Evolutionary conservation across 2,797 vertebrate species (phyloP).

Genomic region (Pipistrellus kuhlii): DNA sequence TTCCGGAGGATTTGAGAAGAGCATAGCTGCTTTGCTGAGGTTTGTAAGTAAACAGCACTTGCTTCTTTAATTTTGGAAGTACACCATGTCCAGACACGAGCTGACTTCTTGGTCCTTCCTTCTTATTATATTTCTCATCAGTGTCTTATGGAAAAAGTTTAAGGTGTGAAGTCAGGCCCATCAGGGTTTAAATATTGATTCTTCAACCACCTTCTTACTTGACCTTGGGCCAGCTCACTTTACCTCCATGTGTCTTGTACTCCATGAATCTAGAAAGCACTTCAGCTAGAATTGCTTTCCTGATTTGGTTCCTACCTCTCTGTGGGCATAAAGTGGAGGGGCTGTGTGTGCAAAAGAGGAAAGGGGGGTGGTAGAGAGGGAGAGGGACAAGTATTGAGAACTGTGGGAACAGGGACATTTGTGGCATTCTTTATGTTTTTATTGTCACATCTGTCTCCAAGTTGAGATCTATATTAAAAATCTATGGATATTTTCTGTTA

Average conservation of each 20-base stretch:
- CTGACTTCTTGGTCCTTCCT: background rate
- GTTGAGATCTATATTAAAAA: background rate
- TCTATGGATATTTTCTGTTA: background rate
- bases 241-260: background rate
- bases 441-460: background rate
- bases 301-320: background rate
- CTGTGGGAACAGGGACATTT: background rate
- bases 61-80: background rate
- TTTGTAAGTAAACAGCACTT: background rate
- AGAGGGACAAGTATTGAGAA: background rate
- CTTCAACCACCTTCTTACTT: background rate
- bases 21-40: background rate
- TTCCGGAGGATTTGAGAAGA: background rate
- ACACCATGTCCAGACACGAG: background rate
- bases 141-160: background rate
- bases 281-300: background rate
- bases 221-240: background rate
- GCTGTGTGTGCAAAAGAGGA: background rate
- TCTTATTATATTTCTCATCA: background rate
- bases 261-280: background rate
- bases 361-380: background rate
- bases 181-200: background rate
- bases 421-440: background rate
- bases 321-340: background rate
- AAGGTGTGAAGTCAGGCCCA: background rate